Conservation (phyloP, 2,797 vertebrate genomes). For the Liparis tanakae region DNA sequence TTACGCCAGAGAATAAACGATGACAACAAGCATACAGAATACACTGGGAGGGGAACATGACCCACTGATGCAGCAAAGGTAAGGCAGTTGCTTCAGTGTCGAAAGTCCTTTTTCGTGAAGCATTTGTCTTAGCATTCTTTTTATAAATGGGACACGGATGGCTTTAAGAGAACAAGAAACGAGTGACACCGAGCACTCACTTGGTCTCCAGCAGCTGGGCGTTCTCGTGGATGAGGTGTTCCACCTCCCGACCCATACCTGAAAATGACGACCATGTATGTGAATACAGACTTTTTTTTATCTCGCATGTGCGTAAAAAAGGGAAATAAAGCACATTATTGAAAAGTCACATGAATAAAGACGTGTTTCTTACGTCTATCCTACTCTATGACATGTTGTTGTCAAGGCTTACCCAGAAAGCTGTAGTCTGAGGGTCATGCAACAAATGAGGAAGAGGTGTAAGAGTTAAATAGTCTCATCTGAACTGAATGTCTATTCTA, state of each 20-base stretch:
- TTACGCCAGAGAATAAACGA: background rate
- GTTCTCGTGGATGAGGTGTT: constrained; percentile 98
- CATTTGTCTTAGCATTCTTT: background rate
- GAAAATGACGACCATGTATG: constrained; percentile 23
- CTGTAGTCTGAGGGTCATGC: constrained; percentile 86
- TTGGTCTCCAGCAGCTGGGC: constrained; percentile 96
- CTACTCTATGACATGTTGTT: background rate
- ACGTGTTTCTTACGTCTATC: background rate
- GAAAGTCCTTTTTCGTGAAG: background rate
- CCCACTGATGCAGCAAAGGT: background rate
- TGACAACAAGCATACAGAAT: background rate
- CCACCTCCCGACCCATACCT: constrained; percentile 99
- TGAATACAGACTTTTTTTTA: background rate
- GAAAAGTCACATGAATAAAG: background rate
- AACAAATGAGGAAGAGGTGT: constrained; percentile 82
- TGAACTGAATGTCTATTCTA: constrained; percentile 26
- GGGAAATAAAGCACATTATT: background rate
- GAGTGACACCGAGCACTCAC: constrained; percentile 76
- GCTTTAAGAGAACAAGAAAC: background rate
- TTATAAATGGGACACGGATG: background rate
- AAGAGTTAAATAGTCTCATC: background rate
- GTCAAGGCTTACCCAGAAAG: constrained; percentile 90
- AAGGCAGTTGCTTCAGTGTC: background rate
- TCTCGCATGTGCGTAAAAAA: background rate
- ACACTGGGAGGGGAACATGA: background rate